These are phyloP conservation scores for Pteromalus puparum DNA, from an alignment of 1,140 invertebrate genomes.

Conservation along the genomic window DNA sequence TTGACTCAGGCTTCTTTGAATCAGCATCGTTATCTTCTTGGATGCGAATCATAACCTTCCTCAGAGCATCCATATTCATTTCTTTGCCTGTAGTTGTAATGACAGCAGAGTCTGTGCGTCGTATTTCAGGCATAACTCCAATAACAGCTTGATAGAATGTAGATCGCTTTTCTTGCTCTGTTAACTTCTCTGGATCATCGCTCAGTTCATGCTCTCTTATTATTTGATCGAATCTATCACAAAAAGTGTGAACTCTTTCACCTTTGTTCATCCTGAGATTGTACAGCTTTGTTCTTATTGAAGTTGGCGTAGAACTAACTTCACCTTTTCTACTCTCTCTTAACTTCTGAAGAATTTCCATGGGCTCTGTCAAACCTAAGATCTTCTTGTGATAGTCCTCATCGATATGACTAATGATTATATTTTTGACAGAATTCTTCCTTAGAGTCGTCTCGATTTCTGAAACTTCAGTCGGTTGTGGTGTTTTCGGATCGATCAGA, in stretches of 20 bases:
- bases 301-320: slow-evolving; percentile 54
- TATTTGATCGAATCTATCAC: slow-evolving; percentile 55
- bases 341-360: slow-evolving; percentile 52
- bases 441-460: slow-evolving; percentile 42
- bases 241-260: slow-evolving; percentile 53
- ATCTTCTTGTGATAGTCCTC: slow-evolving; percentile 58
- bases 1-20: slow-evolving; percentile 31
- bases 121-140: slow-evolving; percentile 52
- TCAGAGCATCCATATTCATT: slow-evolving; percentile 52
- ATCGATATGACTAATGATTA: slow-evolving; percentile 56
- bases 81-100: slow-evolving; percentile 32
- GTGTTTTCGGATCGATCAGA: slow-evolving; percentile 54
- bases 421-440: slow-evolving; percentile 57
- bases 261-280: slow-evolving; percentile 49
- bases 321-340: slow-evolving; percentile 55
- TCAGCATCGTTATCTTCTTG: slow-evolving; percentile 48
- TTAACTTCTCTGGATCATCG: slow-evolving; percentile 52
- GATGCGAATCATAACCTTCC: slow-evolving; percentile 38
- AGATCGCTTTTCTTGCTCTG: slow-evolving; percentile 56
- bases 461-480: slow-evolving; percentile 42
- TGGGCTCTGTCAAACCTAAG: slow-evolving; percentile 53
- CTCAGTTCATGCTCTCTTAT: slow-evolving; percentile 56
- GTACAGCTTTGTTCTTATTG: slow-evolving; percentile 56
- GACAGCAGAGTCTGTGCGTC: slow-evolving; percentile 45
- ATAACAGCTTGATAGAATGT: slow-evolving; percentile 57